Evolutionary conservation across 2,888 invertebrate species (phyloP), one percentile per base, ranked within the genome.

Genomic region (Aphrophora alni): DNA sequence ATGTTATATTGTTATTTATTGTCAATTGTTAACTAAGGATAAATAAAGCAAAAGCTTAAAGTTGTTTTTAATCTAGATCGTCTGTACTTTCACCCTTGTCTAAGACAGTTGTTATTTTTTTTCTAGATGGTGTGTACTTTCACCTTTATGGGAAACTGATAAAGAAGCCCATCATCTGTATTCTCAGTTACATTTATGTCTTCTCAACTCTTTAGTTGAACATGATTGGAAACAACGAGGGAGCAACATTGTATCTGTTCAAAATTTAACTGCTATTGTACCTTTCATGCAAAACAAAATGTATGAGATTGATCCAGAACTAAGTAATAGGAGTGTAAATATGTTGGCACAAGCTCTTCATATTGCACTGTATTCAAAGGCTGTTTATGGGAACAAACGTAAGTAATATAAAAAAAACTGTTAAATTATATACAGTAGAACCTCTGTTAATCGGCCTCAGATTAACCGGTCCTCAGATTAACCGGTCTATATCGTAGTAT

Each of bases 331-430:
- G 75, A 90, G 92, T 75, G 88, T 97, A 82, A 95, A 97, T 87
- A 90, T 97, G 85, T 91, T 95, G 84, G 95, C 95, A 0, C 97
- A 97, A 87, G 93, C 95, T 0, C 91, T 96, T 0, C 96, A 97
- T 88, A 93, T 97, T 17, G 93, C 95, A 0, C 89, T 96, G 38
- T 92, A 94, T 24, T 93, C 93, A 28, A 93, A 94, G 82, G 95
- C 95, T 87, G 92, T 96, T 71, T 94, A 94, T 87, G 95, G 95
- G 27, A 95, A 95, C 87, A 92, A 94, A 84, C 93, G 59, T 59
- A 59, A 59, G 59, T 93, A 90, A 87, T n/a, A 14, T 44, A 44
- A 44, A 44, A 5, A 3, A 33, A 33, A 33, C 33, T 33, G 33
- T 33, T n/a, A n/a, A n/a, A n/a, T n/a, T n/a, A n/a, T n/a, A n/a